A percentile compares a stretch with the other conserved stretches of the same genome.
phyloP scores from a whole-genome alignment of 1,140 invertebrate species.

The Uloborus diversus region DNA sequence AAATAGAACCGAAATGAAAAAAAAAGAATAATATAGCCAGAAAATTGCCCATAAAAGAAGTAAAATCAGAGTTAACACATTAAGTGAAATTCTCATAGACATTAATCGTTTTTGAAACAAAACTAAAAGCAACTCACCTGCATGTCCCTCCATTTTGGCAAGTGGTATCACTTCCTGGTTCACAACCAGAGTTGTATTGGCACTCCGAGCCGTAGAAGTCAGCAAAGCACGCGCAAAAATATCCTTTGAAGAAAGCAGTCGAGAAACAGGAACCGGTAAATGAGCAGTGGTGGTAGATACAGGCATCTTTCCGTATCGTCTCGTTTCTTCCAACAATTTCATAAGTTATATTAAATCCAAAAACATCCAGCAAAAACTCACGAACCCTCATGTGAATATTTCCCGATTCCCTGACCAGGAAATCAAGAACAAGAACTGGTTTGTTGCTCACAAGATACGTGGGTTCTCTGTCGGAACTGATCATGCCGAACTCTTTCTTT shows the following conservation, averaged over 20 bases:
- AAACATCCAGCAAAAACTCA: slow-evolving; percentile 82
- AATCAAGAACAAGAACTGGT: slow-evolving; percentile 80
- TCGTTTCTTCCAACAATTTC: slow-evolving; percentile 72
- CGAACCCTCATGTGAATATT: slow-evolving; percentile 84
- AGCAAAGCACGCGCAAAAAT: slow-evolving; percentile 65
- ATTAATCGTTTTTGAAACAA: too few relatives aligned
- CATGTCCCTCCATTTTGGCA: slow-evolving; percentile 65
- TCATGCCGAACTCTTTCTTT: slow-evolving; percentile 60
- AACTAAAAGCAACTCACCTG: slow-evolving; percentile 61
- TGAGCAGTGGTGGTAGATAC: slow-evolving; percentile 77
- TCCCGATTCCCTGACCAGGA: slow-evolving; percentile 76
- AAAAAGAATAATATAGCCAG: too few relatives aligned
- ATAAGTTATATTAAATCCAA: slow-evolving; percentile 92
- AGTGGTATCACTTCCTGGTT: slow-evolving; percentile 63
- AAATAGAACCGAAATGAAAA: too few relatives aligned
- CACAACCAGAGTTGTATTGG: slow-evolving; percentile 66
- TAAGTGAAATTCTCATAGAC: too few relatives aligned
- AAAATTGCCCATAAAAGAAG: too few relatives aligned
- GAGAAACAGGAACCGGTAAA: slow-evolving; percentile 85
- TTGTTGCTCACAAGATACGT: slow-evolving; percentile 71
- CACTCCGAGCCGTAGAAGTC: slow-evolving; percentile 65
- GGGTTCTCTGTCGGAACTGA: slow-evolving; percentile 63
- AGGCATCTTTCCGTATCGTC: slow-evolving; percentile 30
- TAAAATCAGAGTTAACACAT: too few relatives aligned
- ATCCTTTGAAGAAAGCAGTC: slow-evolving; percentile 71